Evolutionary conservation across 53 echinoderm and acorn worm genomes (phyloP), one percentile per base, ranked within the genome.

Genomic region (Holothuria scabra): DNA sequence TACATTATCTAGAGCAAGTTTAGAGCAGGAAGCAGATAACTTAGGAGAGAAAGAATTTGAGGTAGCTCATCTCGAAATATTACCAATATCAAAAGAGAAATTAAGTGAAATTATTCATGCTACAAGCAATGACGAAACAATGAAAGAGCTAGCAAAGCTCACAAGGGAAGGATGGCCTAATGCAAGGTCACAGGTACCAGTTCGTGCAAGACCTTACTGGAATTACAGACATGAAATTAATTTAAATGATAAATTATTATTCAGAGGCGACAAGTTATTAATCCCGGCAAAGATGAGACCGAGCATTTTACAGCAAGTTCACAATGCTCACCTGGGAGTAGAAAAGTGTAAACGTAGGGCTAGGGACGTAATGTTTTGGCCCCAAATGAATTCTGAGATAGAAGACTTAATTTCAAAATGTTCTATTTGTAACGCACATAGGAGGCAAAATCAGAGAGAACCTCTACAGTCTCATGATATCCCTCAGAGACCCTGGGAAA

Each of bases 301-400:
- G 10, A 44, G 44, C 44, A 44, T 44, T 44, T n/a, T n/a, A n/a
- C n/a, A n/a, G n/a, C n/a, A n/a, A n/a, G n/a, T n/a, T n/a, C n/a
- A n/a, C n/a, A n/a, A 56, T 91, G 9, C 87, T 84, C 23, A 8
- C 44, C 44, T 25, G 20, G 21, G 52, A 14, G 11, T 75, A 14
- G 64, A 65, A 29, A 57, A 55, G 34, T 46, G 56, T 74, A 75
- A 48, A 37, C 74, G 75, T 3, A 56, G 44, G 44, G 44, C 44
- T 44, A 44, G 44, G 10, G 44, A 44, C 44, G 44, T 44, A 44
- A 44, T 44, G n/a, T 44, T 60, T 52, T 91, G 91, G 87, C 85
- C 85, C 2, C 56, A 75, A 31, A 91, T 91, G 88, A 84, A 80
- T 20, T 69, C 81, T 22, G n/a, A n/a, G n/a, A n/a, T n/a, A n/a